Base-by-base conservation (phyloP, 2,888 invertebrate genomes). In the Ischnus inquisitorius region DNA sequence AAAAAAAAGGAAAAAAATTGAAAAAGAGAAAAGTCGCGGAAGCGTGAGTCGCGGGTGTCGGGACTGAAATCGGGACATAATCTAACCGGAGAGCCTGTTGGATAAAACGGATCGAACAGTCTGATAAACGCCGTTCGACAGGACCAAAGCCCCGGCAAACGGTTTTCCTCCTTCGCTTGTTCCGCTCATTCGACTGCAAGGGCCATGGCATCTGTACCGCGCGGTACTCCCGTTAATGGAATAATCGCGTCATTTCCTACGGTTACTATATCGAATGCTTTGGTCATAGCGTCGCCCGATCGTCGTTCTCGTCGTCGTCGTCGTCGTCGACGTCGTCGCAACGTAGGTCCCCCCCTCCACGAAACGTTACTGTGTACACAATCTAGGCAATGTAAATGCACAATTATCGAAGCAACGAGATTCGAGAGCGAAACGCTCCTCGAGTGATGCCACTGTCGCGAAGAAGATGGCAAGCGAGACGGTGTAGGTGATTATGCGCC, bases 171-270 rank as follows among this genome's bases (percentile, higher is more conserved):
- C 19, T 25, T 39, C 65, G 62, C 57, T 71, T 71, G 46, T 51
- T 12, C 43, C 28, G 71, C 57, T 39, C 34, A 22, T 80, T 64
- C 79, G 43, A 72, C n/a, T 72, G 48, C 34, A 28, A 34, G 54
- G 41, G 10, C 54, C 10, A 60, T 71, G 76, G 51, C 72, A 28
- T 43, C 72, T 34, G 14, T 68, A 34, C 65, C 62, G 46, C 77
- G 77, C 60, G 69, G 69, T 60, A 67, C 77, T 74, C 82, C 76
- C 77, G 82, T 86, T 88, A 87, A 87, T 87, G 85, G 84, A 88
- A 88, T 86, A 85, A 88, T 87, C 87, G 83, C 85, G 85, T 83
- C 87, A 88, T 88, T 87, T 88, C 88, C 87, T 75, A 71, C 81
- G 72, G 19, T 76, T 76, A 65, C 80, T 72, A 75, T 82, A 82